phyloP scores from a whole-genome alignment of 2,113 vertebrate genomes.

The Trichomycterus rosablanca region DNA sequence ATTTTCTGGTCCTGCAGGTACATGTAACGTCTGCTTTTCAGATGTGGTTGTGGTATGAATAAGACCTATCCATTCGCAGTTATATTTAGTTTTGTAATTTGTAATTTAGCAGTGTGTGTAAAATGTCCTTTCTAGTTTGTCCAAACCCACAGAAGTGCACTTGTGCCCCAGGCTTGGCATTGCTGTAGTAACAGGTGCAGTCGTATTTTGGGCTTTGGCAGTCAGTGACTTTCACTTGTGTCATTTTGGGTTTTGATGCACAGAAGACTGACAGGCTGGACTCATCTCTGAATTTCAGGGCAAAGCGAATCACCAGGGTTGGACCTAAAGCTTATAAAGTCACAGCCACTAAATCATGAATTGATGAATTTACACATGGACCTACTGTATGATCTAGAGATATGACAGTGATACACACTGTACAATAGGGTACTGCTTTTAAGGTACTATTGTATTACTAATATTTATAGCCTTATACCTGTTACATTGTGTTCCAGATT shows the following conservation, averaged over 20 bases:
- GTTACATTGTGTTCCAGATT: too few relatives aligned
- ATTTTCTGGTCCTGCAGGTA: slow-evolving; percentile 4
- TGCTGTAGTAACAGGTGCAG: slow-evolving; percentile 45
- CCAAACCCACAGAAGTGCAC: slow-evolving; percentile 13
- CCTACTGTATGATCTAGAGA: slow-evolving; percentile 3
- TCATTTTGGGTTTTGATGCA: slow-evolving; percentile 43
- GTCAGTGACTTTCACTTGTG: slow-evolving; percentile 32
- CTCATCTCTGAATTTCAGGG: slow-evolving; percentile 33
- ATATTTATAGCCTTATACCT: too few relatives aligned
- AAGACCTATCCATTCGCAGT: neutral
- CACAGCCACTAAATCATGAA: slow-evolving; percentile 4
- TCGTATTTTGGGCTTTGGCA: slow-evolving; percentile 44
- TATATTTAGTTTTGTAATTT: slow-evolving; percentile 19
- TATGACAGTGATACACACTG: too few relatives aligned
- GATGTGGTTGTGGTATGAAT: neutral
- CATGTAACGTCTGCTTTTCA: slow-evolving; percentile 8
- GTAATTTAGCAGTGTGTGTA: neutral
- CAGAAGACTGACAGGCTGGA: slow-evolving; percentile 32
- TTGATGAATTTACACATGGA: neutral
- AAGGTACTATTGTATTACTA: too few relatives aligned
- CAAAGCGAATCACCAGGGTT: slow-evolving; percentile 25
- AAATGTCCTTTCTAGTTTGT: slow-evolving; percentile 1
- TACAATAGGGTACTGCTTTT: too few relatives aligned
- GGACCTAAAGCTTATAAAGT: slow-evolving; percentile 30
- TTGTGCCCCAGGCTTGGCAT: slow-evolving; percentile 39